phyloP scores from a whole-genome alignment of 2,113 vertebrate species.

The Melospiza georgiana region DNA sequence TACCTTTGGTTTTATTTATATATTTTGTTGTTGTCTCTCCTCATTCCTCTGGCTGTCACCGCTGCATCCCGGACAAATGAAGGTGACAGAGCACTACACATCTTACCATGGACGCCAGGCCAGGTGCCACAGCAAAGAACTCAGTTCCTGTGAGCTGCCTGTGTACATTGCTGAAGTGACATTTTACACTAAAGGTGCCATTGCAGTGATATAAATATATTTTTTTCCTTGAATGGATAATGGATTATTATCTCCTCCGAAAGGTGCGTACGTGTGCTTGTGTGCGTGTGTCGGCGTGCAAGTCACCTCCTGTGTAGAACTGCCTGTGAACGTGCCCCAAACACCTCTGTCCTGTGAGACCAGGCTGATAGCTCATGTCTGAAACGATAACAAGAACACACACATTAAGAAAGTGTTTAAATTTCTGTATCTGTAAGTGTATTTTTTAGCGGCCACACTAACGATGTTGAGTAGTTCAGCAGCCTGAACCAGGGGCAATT shows the following conservation, averaged over 20 bases:
- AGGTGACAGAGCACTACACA: slow-evolving; percentile 40
- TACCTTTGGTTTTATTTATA: slow-evolving; percentile 75
- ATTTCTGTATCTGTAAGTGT: slow-evolving; percentile 47
- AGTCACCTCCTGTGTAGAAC: slow-evolving; percentile 21
- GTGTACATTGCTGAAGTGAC: slow-evolving; percentile 69
- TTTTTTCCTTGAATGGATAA: slow-evolving; percentile 73
- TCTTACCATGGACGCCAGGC: slow-evolving; percentile 64
- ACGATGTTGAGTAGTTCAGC: slow-evolving; percentile 39
- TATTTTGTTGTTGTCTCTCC: slow-evolving; percentile 37
- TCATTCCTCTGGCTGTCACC: slow-evolving; percentile 71
- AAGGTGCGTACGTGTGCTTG: slow-evolving; percentile 54
- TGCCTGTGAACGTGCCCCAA: slow-evolving; percentile 63
- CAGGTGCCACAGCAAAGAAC: slow-evolving; percentile 54
- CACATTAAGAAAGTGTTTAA: background rate
- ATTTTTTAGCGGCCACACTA: slow-evolving; percentile 62
- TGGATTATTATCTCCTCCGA: slow-evolving; percentile 69
- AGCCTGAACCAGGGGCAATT: slow-evolving; percentile 44
- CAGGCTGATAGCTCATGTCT: slow-evolving; percentile 10
- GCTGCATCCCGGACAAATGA: slow-evolving; percentile 63
- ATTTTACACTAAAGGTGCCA: slow-evolving; percentile 75
- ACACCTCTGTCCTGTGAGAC: background rate
- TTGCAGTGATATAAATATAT: slow-evolving; percentile 78
- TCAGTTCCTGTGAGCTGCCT: slow-evolving; percentile 70
- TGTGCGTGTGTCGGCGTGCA: background rate
- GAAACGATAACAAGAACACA: slow-evolving; percentile 40